A percentile compares a stretch with the other conserved stretches of the same genome.
These are phyloP conservation scores for Hirudinaria manillensis DNA, from an alignment of 2,888 invertebrate species.

Conservation along the genomic window DNA sequence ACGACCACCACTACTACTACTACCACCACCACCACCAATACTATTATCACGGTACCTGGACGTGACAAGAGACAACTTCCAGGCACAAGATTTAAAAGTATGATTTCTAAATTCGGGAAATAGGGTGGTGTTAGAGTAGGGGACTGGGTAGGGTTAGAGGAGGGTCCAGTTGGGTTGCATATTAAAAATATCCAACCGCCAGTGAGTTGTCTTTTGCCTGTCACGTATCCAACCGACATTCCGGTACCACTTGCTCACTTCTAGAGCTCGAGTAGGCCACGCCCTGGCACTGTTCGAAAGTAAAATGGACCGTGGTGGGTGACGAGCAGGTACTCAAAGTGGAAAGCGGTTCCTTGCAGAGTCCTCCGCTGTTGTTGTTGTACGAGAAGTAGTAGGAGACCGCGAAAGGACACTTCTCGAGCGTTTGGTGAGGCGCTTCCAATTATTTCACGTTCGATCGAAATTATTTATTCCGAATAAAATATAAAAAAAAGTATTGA, in stretches of 20 bases:
- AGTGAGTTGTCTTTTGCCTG: too few relatives aligned
- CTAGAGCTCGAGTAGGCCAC: constrained; percentile 21
- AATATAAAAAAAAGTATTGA: not conserved
- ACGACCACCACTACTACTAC: too few relatives aligned
- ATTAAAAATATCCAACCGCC: too few relatives aligned
- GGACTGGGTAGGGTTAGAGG: too few relatives aligned
- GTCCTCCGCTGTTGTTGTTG: constrained; percentile 41
- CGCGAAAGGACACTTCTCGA: constrained; percentile 36
- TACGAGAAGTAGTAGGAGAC: constrained; percentile 39
- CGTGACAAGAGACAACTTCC: too few relatives aligned
- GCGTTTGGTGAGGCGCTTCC: not conserved
- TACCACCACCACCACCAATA: too few relatives aligned
- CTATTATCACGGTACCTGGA: too few relatives aligned
- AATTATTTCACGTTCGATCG: not conserved
- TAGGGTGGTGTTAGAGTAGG: too few relatives aligned
- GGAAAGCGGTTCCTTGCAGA: constrained; percentile 37
- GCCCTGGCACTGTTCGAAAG: constrained; percentile 11
- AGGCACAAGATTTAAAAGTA: too few relatives aligned
- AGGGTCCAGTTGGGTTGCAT: too few relatives aligned
- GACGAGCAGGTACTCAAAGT: constrained; percentile 8
- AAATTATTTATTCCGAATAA: not conserved
- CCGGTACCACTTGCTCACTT: not conserved
- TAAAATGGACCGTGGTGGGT: constrained; percentile 11
- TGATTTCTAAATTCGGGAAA: too few relatives aligned
- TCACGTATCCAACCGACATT: too few relatives aligned